phyloP scores from a whole-genome alignment of 2,888 invertebrate genomes.

The Pinctada fucata region DNA sequence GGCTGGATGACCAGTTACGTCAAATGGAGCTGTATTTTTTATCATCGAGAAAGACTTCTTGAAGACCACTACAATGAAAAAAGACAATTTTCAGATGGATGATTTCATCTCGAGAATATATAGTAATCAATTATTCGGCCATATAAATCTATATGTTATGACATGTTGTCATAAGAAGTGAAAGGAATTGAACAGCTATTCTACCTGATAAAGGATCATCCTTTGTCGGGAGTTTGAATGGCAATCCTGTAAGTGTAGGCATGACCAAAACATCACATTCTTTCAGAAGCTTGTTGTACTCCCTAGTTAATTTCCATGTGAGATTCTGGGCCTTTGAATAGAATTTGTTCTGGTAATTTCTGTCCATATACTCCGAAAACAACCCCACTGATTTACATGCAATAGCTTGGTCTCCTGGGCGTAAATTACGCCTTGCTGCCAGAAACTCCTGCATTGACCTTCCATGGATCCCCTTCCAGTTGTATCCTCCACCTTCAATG shows the following conservation, averaged over 20 bases:
- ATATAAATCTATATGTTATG: no score
- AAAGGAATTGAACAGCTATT: no score
- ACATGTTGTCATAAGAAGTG: no score
- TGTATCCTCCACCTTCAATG: slow-evolving; percentile 44
- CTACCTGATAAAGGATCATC: slow-evolving; percentile 34
- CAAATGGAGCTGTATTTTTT: slow-evolving; percentile 48
- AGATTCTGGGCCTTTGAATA: slow-evolving; percentile 57
- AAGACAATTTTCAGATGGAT: no score
- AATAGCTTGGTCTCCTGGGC: slow-evolving; percentile 44
- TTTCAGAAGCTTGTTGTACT: slow-evolving; percentile 56
- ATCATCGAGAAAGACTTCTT: not conserved
- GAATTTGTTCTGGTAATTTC: slow-evolving; percentile 53
- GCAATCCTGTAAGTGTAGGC: slow-evolving; percentile 58
- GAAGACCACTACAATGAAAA: not conserved
- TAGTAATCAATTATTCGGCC: no score
- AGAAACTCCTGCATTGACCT: slow-evolving; percentile 47
- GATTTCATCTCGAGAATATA: no score
- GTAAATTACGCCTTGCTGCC: slow-evolving; percentile 39
- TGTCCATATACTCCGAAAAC: slow-evolving; percentile 46
- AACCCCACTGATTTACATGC: slow-evolving; percentile 44
- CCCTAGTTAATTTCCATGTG: slow-evolving; percentile 37
- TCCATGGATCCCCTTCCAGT: slow-evolving; percentile 45
- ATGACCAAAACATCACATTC: slow-evolving; percentile 64
- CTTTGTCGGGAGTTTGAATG: slow-evolving; percentile 40
- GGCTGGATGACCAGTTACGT: slow-evolving; percentile 70